Evolutionary conservation across 2,113 vertebrate genomes (phyloP).

Genomic region (Colius striatus): DNA sequence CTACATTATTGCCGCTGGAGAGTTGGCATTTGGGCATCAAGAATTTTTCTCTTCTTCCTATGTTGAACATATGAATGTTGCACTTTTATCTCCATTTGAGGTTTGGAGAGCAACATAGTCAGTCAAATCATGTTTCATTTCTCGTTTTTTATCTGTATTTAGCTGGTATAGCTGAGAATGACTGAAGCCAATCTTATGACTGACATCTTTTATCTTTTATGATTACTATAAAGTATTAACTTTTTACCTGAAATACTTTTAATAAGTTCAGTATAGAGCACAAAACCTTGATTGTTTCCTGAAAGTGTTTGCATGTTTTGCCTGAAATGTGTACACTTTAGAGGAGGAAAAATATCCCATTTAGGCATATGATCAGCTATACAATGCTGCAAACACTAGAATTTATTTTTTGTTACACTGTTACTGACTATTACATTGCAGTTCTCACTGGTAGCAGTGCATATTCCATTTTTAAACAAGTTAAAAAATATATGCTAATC

Average conservation of each 20-base stretch:
- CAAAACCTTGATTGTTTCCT: neutral
- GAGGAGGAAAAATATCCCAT: neutral
- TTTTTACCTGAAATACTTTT: conserved; percentile 7
- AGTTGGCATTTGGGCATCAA: neutral
- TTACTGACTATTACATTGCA: neutral
- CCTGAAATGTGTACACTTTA: neutral
- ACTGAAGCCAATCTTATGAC: neutral
- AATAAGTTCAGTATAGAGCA: neutral
- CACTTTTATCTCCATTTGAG: neutral
- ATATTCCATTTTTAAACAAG: neutral
- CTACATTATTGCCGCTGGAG: neutral
- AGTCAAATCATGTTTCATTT: neutral
- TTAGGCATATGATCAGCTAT: neutral
- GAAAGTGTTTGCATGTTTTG: neutral
- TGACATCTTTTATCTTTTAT: neutral
- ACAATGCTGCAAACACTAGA: neutral
- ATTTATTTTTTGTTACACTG: neutral
- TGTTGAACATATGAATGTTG: neutral
- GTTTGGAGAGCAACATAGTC: neutral
- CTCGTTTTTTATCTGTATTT: neutral
- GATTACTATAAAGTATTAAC: neutral
- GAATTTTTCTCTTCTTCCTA: neutral
- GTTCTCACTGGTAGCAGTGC: neutral
- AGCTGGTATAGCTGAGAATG: neutral
- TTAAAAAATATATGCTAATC: neutral